Evolutionary conservation across 2,888 invertebrate species (phyloP).

Genomic region (Nasonovia ribisnigri): DNA sequence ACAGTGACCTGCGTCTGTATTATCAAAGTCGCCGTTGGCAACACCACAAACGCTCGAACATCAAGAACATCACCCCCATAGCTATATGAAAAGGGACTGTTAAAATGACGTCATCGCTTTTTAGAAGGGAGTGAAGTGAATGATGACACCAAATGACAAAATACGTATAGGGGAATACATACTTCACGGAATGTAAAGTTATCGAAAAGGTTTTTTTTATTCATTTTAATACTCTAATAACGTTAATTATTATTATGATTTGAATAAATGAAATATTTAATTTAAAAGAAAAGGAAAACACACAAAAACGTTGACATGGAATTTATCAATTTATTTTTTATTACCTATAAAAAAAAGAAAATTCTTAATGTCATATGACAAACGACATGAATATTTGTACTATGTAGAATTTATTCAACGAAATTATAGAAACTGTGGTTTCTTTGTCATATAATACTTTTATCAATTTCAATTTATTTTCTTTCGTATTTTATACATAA

Average conservation of each 20-base stretch:
- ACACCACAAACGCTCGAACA: conserved; percentile 55
- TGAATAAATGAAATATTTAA: neutral
- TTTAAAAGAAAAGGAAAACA: neutral
- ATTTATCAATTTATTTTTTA: conserved; percentile 6
- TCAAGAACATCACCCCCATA: conserved; percentile 33
- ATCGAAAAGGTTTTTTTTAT: neutral
- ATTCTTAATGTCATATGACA: neutral
- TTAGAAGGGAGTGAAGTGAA: conserved; percentile 48
- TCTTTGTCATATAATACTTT: neutral
- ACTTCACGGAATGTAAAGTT: no score
- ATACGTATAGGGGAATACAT: neutral
- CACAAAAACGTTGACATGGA: neutral
- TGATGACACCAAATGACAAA: conserved; percentile 37
- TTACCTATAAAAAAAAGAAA: neutral
- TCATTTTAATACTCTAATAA: neutral
- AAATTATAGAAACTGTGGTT: neutral
- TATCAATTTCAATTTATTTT: neutral
- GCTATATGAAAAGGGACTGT: conserved; percentile 38
- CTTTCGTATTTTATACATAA: neutral
- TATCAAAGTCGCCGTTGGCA: conserved; percentile 59
- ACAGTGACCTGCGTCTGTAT: conserved; percentile 26
- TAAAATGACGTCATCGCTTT: conserved; percentile 58
- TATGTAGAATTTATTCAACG: neutral
- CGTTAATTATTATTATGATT: neutral
- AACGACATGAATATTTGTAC: neutral